Evolutionary conservation across 2,797 vertebrate genomes (phyloP), one percentile per base, ranked within the genome.

Genomic region (Sebastes vulpes): DNA sequence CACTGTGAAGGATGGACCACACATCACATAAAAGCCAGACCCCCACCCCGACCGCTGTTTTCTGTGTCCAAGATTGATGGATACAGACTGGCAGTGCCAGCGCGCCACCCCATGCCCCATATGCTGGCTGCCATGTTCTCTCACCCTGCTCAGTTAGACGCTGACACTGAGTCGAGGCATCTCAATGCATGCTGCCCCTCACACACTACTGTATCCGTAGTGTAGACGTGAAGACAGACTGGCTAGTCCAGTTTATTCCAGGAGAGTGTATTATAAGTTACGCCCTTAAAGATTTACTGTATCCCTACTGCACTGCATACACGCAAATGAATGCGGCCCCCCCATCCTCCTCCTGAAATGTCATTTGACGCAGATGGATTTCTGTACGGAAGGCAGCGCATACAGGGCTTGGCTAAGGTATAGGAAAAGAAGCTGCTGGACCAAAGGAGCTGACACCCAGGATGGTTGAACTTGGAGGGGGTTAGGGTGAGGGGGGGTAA

Each of bases 51-150:
- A 38, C 66, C 61, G 20, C 74, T 78, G 65, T 72, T 74, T 81
- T 65, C 84, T 64, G 66, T 52, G 32, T 69, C 64, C 64, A 61
- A 86, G 90, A 94, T 90, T 93, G 93, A 94, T 94, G 90, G 80
- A 91, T 90, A 20, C 83, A 81, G 88, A 77, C 82, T 92, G 91
- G 93, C 93, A 89, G 86, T 92, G 93, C 93, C 93, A 93, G 89
- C 73, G 58, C 52, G 72, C 89, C 92, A 90, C 87, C 90, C 80
- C 46, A 4, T 69, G 65, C 84, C 85, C 88, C 93, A 95, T 95
- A 95, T 94, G 94, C 79, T 95, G 54, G 82, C 93, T 94, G 93
- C 93, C 92, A 91, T 91, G 92, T 90, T 85, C 85, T 29, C 83
- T 81, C 81, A 64, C 89, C 87, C 87, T 12, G 64, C 89, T 90